phyloP scores from a whole-genome alignment of 2,888 invertebrate species.

The Polylopha cassiicola region DNA sequence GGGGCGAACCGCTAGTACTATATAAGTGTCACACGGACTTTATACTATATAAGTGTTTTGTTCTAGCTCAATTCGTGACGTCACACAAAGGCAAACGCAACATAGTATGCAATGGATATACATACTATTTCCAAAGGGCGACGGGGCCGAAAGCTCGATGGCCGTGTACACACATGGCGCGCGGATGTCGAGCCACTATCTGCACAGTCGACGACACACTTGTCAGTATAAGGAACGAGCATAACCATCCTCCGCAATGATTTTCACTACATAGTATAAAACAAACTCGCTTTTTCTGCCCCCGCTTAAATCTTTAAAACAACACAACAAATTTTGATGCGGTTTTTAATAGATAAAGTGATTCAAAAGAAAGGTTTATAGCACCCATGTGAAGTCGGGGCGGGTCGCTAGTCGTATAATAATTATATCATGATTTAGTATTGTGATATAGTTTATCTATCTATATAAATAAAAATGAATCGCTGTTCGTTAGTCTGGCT shows the following conservation, averaged over 20 bases:
- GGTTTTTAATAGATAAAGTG: no score
- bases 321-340: no score
- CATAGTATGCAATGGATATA: not conserved
- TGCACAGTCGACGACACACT: conserved; percentile 1
- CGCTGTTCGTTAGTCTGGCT: no score
- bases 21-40: no score
- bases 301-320: not conserved
- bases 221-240: not conserved
- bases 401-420: no score
- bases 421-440: no score
- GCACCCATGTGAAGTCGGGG: no score
- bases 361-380: no score
- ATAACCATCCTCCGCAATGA: not conserved
- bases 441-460: no score
- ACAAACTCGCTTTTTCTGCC: not conserved
- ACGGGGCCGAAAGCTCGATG: not conserved
- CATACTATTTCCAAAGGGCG: not conserved
- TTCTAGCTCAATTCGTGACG: conserved; percentile 3
- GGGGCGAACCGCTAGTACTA: no score
- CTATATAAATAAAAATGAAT: no score
- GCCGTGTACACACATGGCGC: conserved; percentile 5
- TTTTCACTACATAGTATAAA: not conserved
- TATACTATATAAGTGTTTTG: not conserved
- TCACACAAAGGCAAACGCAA: conserved; percentile 1
- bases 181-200: conserved; percentile 6